A percentile compares a stretch with the other conserved stretches of the same genome.
Evolutionary conservation across 2,888 invertebrate species (phyloP).

Genomic region (Cetonia aurata): DNA sequence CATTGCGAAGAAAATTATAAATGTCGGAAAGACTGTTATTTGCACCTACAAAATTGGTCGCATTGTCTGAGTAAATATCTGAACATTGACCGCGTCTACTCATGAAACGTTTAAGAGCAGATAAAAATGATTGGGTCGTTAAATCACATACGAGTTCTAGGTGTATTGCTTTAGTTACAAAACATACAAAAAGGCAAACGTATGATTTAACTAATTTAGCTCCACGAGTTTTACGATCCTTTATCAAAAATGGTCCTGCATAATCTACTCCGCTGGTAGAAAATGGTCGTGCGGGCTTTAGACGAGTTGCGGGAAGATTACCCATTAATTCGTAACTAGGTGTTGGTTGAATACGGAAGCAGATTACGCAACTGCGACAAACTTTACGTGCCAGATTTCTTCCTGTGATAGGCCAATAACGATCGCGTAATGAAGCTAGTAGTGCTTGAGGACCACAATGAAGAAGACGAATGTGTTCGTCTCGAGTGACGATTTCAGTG

Average conservation of each 20-base stretch:
- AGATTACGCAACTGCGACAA: constrained; percentile 43
- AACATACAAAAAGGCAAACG: constrained; percentile 51
- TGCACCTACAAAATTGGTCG: constrained; percentile 47
- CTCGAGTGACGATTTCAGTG: constrained; percentile 33
- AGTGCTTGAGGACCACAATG: constrained; percentile 48
- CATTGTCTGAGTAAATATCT: constrained; percentile 47
- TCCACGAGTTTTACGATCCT: constrained; percentile 42
- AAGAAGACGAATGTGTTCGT: constrained; percentile 44
- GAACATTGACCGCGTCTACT: constrained; percentile 44
- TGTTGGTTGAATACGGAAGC: constrained; percentile 48
- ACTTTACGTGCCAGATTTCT: constrained; percentile 47
- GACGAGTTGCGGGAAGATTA: constrained; percentile 45
- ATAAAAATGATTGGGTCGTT: constrained; percentile 48
- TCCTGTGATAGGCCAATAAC: constrained; percentile 42
- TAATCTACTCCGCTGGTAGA: constrained; percentile 49
- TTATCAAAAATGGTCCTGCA: constrained; percentile 50
- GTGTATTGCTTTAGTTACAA: constrained; percentile 50
- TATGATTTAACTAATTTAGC: constrained; percentile 47
- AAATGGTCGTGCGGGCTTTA: constrained; percentile 48
- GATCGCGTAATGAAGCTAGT: constrained; percentile 48
- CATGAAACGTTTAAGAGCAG: constrained; percentile 47
- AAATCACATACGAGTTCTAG: constrained; percentile 51
- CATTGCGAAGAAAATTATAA: constrained; percentile 10
- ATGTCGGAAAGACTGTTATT: constrained; percentile 31
- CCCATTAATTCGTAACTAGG: constrained; percentile 48